Evolutionary conservation across 2,888 invertebrate species (phyloP).

Genomic region (Deladenus siricidicola): DNA sequence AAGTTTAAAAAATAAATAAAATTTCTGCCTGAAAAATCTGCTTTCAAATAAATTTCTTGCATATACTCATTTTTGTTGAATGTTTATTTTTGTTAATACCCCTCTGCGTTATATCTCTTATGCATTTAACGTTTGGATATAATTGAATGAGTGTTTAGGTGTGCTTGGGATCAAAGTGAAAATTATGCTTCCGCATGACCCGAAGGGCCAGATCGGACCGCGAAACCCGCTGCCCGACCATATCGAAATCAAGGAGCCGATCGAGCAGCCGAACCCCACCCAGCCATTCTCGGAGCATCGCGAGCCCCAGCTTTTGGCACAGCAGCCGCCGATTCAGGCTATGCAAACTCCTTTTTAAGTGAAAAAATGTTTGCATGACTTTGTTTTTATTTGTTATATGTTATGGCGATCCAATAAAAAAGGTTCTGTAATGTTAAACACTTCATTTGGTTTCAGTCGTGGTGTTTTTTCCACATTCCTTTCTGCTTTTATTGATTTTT

Average conservation of each 20-base stretch:
- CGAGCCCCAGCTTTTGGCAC: slow-evolving; percentile 35
- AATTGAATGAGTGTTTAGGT: too few species aligned
- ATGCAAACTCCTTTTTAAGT: too few species aligned
- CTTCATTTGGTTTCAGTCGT: background rate
- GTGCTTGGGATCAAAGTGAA: slow-evolving; percentile 75
- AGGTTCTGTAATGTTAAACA: background rate
- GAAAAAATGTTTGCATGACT: too few species aligned
- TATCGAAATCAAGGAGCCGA: slow-evolving; percentile 90
- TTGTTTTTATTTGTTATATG: background rate
- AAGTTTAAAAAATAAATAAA: too few species aligned
- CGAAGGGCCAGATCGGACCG: slow-evolving; percentile 91
- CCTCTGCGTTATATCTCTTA: too few species aligned
- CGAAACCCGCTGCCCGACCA: slow-evolving; percentile 95
- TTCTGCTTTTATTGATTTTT: too few species aligned
- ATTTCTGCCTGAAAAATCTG: too few species aligned
- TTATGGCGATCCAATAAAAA: background rate
- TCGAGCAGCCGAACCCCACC: slow-evolving; percentile 66
- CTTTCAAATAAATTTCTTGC: too few species aligned
- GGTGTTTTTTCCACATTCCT: background rate
- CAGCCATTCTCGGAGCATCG: slow-evolving; percentile 51
- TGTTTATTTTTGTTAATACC: too few species aligned
- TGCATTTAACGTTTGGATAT: too few species aligned
- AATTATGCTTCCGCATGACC: slow-evolving; percentile 99
- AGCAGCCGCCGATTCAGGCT: slow-evolving; percentile 3
- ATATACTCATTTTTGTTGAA: too few species aligned